Base-by-base conservation (phyloP, 2,797 vertebrate genomes). In the Diglossa cyanea region DNA sequence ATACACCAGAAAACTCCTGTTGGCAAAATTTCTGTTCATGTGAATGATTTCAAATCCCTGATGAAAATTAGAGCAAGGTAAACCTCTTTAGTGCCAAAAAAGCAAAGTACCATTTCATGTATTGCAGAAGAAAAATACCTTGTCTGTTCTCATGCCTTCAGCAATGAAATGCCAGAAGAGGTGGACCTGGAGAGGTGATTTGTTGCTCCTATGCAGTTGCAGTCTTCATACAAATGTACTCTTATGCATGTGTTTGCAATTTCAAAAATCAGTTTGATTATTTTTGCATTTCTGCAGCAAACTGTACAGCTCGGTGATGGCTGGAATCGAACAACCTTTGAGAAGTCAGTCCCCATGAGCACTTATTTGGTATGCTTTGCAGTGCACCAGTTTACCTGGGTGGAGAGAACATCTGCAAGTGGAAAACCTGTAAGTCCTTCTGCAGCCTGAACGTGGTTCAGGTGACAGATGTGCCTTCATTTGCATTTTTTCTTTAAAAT, bases 301-400 rank as follows among this genome's bases (percentile, higher is more conserved):
- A 66, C 18, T 18, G 78, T 97, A 60, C 0, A 2, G 0, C 4
- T 98, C 15, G 45, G 75, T 4, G 26, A 50, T 63, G 95, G 94
- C 23, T 99, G 98, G 98, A 45, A 0, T 3, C 98, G 71, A 95
- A 99, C 99, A 19, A 97, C 93, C 72, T 99, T 99, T 90, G 0
- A 94, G 67, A 98, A 97, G 88, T 99, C 99, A 2, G 98, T 99
- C 62, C 98, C 98, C n/a, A 99, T 99, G 99, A 99, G 99, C 87
- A 99, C 99, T 21, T 99, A 99, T 85, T 96, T 99, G 96, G 99
- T 99, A n/a, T 99, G 99, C 95, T 99, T 99, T 94, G 99, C 99
- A 1, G 98, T 99, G 74, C 99, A 99, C 96, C 98, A 98, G 76
- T 99, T 99, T 91, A 0, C 0, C 0, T 84, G 1, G 20, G 57